These are phyloP conservation scores for Stenichneumon culpator DNA, from an alignment of 2,888 invertebrate species.

Conservation along the genomic window DNA sequence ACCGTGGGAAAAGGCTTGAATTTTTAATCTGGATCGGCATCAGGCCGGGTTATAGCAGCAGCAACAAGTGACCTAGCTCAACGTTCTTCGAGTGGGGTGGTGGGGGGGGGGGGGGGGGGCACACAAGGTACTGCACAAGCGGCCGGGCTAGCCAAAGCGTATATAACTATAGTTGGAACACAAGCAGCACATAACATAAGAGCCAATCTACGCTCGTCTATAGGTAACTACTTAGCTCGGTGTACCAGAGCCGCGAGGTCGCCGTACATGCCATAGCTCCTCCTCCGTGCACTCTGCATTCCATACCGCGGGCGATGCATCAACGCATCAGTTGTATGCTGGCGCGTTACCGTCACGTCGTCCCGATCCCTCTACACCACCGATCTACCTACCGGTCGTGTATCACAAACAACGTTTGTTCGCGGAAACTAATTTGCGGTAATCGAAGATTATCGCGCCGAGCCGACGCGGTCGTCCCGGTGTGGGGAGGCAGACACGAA, in stretches of 20 bases:
- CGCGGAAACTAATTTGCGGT: neutral
- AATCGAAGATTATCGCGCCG: neutral
- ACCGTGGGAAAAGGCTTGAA: slow-evolving; percentile 72
- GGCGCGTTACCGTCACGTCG: slow-evolving; percentile 4
- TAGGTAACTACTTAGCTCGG: slow-evolving; percentile 59
- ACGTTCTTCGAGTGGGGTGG: slow-evolving; percentile 68
- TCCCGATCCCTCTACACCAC: slow-evolving; percentile 30
- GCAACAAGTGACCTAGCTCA: slow-evolving; percentile 75
- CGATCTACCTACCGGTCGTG: neutral
- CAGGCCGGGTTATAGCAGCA: slow-evolving; percentile 57
- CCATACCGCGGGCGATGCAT: slow-evolving; percentile 37
- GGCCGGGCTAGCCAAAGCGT: slow-evolving; percentile 25
- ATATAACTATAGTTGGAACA: slow-evolving; percentile 56
- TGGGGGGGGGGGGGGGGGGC: slow-evolving; percentile 39
- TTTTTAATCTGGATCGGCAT: slow-evolving; percentile 70
- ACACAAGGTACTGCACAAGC: slow-evolving; percentile 22
- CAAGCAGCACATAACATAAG: slow-evolving; percentile 29
- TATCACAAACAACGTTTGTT: slow-evolving; percentile 5
- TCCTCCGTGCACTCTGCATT: slow-evolving; percentile 22
- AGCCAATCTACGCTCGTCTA: slow-evolving; percentile 53
- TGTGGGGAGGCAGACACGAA: slow-evolving; percentile 7
- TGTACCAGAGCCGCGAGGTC: slow-evolving; percentile 34
- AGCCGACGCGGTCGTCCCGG: neutral
- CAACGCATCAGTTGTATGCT: slow-evolving; percentile 34
- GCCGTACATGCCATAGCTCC: slow-evolving; percentile 1